A percentile compares a stretch with the other conserved stretches of the same genome.
Conservation (phyloP, 1,140 invertebrate genomes). For the Drosophila baimaii region DNA sequence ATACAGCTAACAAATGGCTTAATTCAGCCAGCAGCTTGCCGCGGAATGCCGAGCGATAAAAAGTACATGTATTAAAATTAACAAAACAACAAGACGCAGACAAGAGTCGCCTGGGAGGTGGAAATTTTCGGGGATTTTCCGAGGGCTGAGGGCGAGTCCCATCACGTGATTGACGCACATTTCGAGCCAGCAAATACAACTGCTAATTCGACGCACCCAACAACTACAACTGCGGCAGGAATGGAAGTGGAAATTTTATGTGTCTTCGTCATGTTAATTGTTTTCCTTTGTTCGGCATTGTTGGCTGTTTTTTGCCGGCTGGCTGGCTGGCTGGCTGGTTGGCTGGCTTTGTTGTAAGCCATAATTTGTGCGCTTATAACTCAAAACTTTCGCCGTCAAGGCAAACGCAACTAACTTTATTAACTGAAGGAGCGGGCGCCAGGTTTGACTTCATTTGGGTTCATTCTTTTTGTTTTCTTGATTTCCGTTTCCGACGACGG, state of each 20-base stretch:
- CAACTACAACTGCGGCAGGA: slow-evolving; percentile 13
- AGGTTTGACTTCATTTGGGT: slow-evolving; percentile 73
- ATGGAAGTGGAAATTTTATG: slow-evolving; percentile 69
- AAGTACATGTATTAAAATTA: slow-evolving; percentile 76
- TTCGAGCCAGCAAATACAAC: slow-evolving; percentile 45
- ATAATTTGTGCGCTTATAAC: slow-evolving; percentile 79
- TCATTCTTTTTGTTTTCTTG: slow-evolving; percentile 81
- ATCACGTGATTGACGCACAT: slow-evolving; percentile 77
- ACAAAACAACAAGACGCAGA: slow-evolving; percentile 72
- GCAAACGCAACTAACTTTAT: slow-evolving; percentile 79
- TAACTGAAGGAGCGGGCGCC: slow-evolving; percentile 58
- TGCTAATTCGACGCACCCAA: slow-evolving; percentile 61
- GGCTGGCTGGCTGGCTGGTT: slow-evolving; percentile 21
- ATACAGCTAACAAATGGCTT: slow-evolving; percentile 65
- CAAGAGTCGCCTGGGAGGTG: slow-evolving; percentile 17
- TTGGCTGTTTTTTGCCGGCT: slow-evolving; percentile 31
- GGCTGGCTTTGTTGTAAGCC: slow-evolving; percentile 64
- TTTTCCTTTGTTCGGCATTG: slow-evolving; percentile 63
- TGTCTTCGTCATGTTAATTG: slow-evolving; percentile 82
- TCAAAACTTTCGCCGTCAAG: slow-evolving; percentile 65
- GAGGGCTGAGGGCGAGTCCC: slow-evolving; percentile 9
- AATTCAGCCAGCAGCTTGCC: slow-evolving; percentile 36
- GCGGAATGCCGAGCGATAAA: slow-evolving; percentile 65
- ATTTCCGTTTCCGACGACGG: slow-evolving; percentile 73
- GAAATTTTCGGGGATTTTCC: slow-evolving; percentile 24